Base-by-base conservation (phyloP, 2,888 invertebrate genomes). In the Erebia palarica region DNA sequence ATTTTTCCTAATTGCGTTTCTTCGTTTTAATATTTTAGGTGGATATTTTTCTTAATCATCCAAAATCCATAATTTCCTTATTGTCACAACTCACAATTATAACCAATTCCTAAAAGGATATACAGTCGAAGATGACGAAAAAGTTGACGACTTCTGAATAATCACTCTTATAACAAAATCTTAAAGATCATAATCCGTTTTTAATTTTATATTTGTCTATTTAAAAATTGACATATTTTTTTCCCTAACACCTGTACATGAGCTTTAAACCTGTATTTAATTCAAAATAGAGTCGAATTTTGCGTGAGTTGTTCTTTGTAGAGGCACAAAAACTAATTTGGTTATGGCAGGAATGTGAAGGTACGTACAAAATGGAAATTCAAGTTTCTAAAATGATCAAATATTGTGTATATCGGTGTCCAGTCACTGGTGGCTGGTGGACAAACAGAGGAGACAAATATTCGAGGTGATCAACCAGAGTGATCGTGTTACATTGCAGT, bases 341-440 rank as follows among this genome's bases (percentile, higher is more conserved):
- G 63, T 70, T 63, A 16, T 68, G 58, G 42, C 21, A 63, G 66
- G 72, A 72, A 72, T 72, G 69, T 69, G 72, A 65, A 63, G 36
- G 65, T 63, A 71, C 36, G 72, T 70, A 76, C 82, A 87, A 87
- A 73, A 88, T 89, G 86, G 85, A 88, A 86, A 89, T 89, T 87
- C 85, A 84, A 88, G 90, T 90, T 87, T 90, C 88, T 88, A 88
- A 87, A 87, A 85, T 86, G 85, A 85, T 84, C 89, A 89, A 89
- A 90, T 85, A 87, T 82, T 84, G 81, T 81, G 76, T 78, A 73
- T 74, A 72, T 70, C 70, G 76, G 75, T 75, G 74, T 75, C 66
- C 63, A 61, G 61, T 51, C 73, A 76, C 77, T 77, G 80, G 78
- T 80, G 72, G 78, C 78, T 78, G 78, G 76, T 78, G 81, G 73